Base-by-base conservation (phyloP, 2,113 vertebrate species). In the Microcebus lehilahytsara region DNA sequence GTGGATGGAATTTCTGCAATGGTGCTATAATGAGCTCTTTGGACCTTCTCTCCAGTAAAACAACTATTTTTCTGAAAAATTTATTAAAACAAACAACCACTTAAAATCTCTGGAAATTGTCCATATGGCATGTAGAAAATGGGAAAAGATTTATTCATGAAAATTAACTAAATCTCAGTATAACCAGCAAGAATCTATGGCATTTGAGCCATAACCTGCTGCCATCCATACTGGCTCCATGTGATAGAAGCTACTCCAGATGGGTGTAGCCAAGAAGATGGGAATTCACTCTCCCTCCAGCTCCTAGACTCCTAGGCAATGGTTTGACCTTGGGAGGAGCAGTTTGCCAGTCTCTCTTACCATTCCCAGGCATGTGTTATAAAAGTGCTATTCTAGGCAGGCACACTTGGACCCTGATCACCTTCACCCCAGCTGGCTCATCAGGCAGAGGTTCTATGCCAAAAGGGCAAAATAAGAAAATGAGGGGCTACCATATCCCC, bases 1-100 rank as follows among this genome's bases (percentile, higher is more conserved):
- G 22, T 58, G 37, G 20, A 14, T 72, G 71, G 22, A 58, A 96
- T 25, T 93, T 79, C 49, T 72, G 34, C 51, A 84, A 78, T 16
- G 7, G 13, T 91, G 46, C 51, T 89, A 92, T 80, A 89, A 91
- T 81, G 30, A 91, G 67, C 32, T 83, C 34, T 79, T 19, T 42
- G 27, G n/a, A 95, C 20, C 37, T 49, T 85, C 37, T 74, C 20
- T 22, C 72, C 51, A 93, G 19, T 75, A 23, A 93, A 95, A 86
- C 7, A 84, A 91, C 22, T 56, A 94, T 58, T 91, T 71, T 25
- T 74, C 17, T 91, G 46, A 60, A 89, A 62, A 93, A 95, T 91
- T 79, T 32, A 77, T 85, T 80, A 91, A 81, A 92, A 95, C 34
- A 85, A 90, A 91, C 49, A 69, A 87, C 42, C n/a, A 94, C 46